A percentile compares a stretch with the other conserved stretches of the same genome.
Conservation (phyloP, 2,113 vertebrate species). For the Gymnarchus niloticus region DNA sequence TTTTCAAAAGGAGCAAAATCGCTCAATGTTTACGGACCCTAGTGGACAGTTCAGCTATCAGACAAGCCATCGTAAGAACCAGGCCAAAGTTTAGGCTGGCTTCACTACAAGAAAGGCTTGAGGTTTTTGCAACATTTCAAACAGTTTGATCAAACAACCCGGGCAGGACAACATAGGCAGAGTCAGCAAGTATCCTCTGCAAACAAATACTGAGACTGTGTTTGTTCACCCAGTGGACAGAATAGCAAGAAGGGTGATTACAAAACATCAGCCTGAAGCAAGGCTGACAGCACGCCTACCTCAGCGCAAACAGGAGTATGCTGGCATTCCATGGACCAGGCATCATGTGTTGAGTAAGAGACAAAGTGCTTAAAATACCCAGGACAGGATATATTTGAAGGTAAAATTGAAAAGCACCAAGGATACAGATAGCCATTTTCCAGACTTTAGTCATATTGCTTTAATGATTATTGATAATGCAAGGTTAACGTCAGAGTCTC, state of each 20-base stretch:
- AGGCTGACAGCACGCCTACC: too few relatives aligned
- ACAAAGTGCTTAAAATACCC: background rate
- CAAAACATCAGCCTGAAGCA: background rate
- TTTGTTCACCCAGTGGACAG: background rate
- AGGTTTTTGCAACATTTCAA: background rate
- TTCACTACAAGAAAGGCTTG: background rate
- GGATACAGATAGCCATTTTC: background rate
- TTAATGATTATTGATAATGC: background rate
- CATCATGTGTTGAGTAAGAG: background rate
- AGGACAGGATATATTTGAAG: background rate
- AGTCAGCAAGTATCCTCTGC: background rate
- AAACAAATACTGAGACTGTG: background rate
- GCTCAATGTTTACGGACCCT: background rate
- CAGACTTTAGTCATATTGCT: background rate
- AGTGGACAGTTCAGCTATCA: background rate
- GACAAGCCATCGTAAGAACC: background rate
- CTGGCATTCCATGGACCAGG: too few relatives aligned
- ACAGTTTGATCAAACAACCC: background rate
- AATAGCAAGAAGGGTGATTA: background rate
- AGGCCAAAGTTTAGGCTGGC: background rate
- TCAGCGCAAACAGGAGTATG: too few relatives aligned
- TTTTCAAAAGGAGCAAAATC: background rate
- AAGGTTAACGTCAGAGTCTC: too few relatives aligned
- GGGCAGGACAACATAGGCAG: background rate
- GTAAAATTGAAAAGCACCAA: background rate